phyloP scores from a whole-genome alignment of 2,797 vertebrate species.

The Artibeus lituratus region DNA sequence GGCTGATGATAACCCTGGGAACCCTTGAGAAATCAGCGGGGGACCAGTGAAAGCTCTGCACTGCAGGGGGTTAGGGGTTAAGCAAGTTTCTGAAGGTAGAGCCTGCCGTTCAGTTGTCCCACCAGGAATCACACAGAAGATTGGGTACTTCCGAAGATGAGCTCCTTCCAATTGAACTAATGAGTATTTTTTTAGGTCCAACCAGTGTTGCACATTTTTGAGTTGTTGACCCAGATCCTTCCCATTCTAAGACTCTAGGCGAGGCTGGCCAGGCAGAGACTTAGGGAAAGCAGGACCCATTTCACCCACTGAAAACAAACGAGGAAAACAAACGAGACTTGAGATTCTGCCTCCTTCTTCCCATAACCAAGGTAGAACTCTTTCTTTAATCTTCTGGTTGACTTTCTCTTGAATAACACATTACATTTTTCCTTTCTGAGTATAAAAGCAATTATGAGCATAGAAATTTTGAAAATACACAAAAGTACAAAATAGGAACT shows the following conservation, averaged over 20 bases:
- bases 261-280: not conserved
- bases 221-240: slow-evolving; percentile 25
- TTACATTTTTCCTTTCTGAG: not conserved
- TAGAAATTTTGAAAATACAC: slow-evolving; percentile 9
- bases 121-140: slow-evolving; percentile 61
- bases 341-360: not conserved
- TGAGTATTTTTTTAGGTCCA: slow-evolving; percentile 34
- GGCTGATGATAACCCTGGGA: slow-evolving; percentile 64
- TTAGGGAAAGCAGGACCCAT: not conserved
- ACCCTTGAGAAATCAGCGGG: slow-evolving; percentile 58
- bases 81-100: slow-evolving; percentile 41
- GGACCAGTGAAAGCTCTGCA: slow-evolving; percentile 10
- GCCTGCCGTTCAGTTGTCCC: slow-evolving; percentile 45
- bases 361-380: not conserved
- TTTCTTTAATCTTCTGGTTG: not conserved
- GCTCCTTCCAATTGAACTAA: slow-evolving; percentile 40
- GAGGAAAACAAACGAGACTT: not conserved
- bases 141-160: slow-evolving; percentile 47
- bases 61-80: slow-evolving; percentile 52
- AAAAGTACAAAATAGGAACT: not conserved
- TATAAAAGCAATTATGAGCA: not conserved
- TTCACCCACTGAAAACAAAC: not conserved
- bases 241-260: not conserved
- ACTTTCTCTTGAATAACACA: not conserved
- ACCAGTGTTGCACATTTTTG: not conserved